Base-by-base conservation (phyloP, 2,113 vertebrate species). In the Austrofundulus limnaeus region DNA sequence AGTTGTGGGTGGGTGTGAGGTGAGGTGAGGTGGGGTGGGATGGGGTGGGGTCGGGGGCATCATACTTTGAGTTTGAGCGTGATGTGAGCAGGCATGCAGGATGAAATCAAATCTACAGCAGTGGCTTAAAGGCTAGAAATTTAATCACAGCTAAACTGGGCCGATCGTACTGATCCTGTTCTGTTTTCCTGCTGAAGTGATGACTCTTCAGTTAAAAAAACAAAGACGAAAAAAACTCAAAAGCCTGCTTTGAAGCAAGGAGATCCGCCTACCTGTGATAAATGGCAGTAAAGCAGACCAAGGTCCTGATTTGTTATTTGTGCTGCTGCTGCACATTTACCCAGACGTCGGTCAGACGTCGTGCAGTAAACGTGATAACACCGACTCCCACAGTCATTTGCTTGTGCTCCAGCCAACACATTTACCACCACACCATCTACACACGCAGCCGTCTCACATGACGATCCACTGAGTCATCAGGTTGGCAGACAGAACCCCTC, bases 351-450 rank as follows among this genome's bases (percentile, higher is more conserved):
- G 56, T 51, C 77, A 73, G 68, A 69, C 69, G 43, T n/a, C 58
- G 10, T 11, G 15, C 49, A 61, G 77, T 73, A 76, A 76, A 81
- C 80, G 71, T 66, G 81, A 76, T 67, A 72, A 83, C 70, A 50
- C 56, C 66, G 49, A 74, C 43, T 75, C 34, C 54, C 64, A 61
- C 56, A 43, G 64, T 71, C 43, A 58, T 63, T 71, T 66, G 53
- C 46, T 72, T 75, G 56, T 25, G 39, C 47, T 69, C 31, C 54
- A 80, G 80, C n/a, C 82, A 78, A 78, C 80, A 87, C 78, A 83
- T 59, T 65, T 21, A 59, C 42, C 41, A 48, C 50, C 71, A 76
- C 56, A 83, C 61, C 15, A 66, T 49, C 34, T 60, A 72, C 45
- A 74, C 61, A 77, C 72, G 51, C 42, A 72, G 70, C 21, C 25